These are phyloP conservation scores for Hemichromis elongatus DNA, from an alignment of 2,113 vertebrate genomes.

Conservation along the genomic window DNA sequence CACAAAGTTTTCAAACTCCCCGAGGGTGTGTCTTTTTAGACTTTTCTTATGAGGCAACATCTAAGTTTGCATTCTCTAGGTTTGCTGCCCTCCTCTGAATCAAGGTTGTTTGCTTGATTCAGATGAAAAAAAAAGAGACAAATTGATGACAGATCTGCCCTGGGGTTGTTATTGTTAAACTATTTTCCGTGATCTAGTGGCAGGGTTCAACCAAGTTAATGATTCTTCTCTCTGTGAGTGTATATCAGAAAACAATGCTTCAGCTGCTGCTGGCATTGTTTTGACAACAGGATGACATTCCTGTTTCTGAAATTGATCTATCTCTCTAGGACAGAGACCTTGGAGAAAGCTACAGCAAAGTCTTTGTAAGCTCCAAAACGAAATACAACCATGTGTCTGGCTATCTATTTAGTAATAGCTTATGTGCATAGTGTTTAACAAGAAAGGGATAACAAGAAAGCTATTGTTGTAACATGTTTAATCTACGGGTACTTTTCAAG, in stretches of 20 bases:
- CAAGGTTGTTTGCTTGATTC: not conserved
- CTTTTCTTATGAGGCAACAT: constrained; percentile 36
- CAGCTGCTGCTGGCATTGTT: constrained; percentile 38
- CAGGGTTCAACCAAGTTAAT: constrained; percentile 53
- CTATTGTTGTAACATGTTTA: not conserved
- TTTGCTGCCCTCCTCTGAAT: constrained; percentile 11
- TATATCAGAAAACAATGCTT: constrained; percentile 14
- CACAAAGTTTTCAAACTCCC: constrained; percentile 27
- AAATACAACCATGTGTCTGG: not conserved
- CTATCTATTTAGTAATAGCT: not conserved
- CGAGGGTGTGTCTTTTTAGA: constrained; percentile 14
- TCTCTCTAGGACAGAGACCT: not conserved
- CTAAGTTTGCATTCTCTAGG: not conserved
- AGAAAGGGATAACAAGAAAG: not conserved
- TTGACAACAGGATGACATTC: constrained; percentile 28
- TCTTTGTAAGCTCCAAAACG: not conserved
- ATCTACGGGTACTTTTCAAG: not conserved
- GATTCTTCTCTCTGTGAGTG: constrained; percentile 15
- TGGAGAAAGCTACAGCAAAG: not conserved
- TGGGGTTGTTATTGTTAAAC: constrained; percentile 56
- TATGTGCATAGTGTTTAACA: not conserved
- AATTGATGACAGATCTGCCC: constrained; percentile 53
- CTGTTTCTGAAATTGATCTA: constrained; percentile 33
- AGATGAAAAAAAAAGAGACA: constrained; percentile 17
- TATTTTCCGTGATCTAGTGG: constrained; percentile 46